A percentile compares a stretch with the other conserved stretches of the same genome.
Conservation (phyloP, 2,888 invertebrate species). For the Helleia helle region DNA sequence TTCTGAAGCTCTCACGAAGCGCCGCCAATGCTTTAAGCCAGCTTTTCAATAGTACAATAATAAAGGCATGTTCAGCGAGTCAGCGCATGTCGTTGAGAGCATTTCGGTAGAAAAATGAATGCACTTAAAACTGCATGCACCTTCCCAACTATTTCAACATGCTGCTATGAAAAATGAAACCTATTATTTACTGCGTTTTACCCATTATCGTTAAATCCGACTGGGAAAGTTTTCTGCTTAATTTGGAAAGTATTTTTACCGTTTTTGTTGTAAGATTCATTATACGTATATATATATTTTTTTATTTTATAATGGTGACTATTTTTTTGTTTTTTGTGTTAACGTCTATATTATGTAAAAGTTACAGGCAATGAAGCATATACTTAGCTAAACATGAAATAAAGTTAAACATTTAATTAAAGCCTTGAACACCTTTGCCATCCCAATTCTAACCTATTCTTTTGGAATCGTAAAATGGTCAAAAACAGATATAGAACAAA, state of each 20-base stretch:
- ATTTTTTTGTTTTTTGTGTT: too few relatives aligned
- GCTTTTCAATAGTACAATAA: conserved; percentile 12
- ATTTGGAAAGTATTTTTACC: background rate
- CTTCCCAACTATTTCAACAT: conserved; percentile 12
- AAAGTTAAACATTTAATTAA: too few relatives aligned
- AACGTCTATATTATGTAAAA: too few relatives aligned
- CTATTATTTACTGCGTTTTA: background rate
- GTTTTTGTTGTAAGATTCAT: background rate
- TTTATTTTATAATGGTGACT: too few relatives aligned
- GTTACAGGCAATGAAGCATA: too few relatives aligned
- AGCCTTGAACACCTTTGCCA: too few relatives aligned
- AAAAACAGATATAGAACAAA: too few relatives aligned
- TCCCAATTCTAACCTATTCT: too few relatives aligned
- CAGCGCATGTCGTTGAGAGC: conserved; percentile 23
- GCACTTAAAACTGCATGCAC: conserved; percentile 24
- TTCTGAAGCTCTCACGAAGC: background rate
- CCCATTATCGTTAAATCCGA: background rate
- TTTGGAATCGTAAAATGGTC: too few relatives aligned
- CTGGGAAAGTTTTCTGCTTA: background rate
- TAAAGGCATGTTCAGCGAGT: conserved; percentile 19
- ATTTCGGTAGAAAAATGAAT: conserved; percentile 23
- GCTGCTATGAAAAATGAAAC: conserved; percentile 1
- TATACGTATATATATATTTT: too few relatives aligned
- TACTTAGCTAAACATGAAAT: too few relatives aligned
- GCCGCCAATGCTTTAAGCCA: too few relatives aligned